Conservation (phyloP, 2,797 vertebrate genomes). For the Mormyrops attenuatus region DNA sequence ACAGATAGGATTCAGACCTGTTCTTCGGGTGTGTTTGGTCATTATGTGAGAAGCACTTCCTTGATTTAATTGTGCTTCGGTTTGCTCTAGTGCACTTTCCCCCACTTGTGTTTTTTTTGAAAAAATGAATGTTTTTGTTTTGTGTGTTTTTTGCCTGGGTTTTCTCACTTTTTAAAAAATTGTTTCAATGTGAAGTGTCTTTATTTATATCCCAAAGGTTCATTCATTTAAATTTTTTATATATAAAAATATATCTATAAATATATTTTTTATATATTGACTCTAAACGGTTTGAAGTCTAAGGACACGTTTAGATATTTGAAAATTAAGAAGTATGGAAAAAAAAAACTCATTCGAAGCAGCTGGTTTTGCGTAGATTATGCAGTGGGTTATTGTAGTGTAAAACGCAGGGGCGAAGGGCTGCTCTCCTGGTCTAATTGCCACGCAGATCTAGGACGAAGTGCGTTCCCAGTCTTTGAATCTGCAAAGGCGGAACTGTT, state of each 20-base stretch:
- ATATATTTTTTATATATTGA: conserved; percentile 71
- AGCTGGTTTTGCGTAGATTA: conserved; percentile 92
- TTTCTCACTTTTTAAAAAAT: conserved; percentile 47
- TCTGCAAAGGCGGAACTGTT: not conserved
- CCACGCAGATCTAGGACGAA: conserved; percentile 11
- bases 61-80: conserved; percentile 22
- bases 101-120: conserved; percentile 32
- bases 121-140: conserved; percentile 65
- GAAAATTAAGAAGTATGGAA: conserved; percentile 34
- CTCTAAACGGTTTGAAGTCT: conserved; percentile 71
- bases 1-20: not conserved
- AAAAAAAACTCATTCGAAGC: conserved; percentile 62
- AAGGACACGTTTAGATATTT: conserved; percentile 59
- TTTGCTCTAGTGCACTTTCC: conserved; percentile 79
- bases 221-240: conserved; percentile 50
- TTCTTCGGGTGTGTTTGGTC: not conserved
- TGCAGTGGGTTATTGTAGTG: conserved; percentile 58
- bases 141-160: not conserved
- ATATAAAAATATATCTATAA: conserved; percentile 73
- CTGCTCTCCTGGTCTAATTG: conserved; percentile 42
- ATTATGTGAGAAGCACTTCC: not conserved
- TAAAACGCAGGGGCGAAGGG: conserved; percentile 44
- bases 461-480: not conserved
- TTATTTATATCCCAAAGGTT: conserved; percentile 26
- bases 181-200: conserved; percentile 23